Evolutionary conservation across 2,113 vertebrate species (phyloP), one percentile per base, ranked within the genome.

Genomic region (Sander vitreus): DNA sequence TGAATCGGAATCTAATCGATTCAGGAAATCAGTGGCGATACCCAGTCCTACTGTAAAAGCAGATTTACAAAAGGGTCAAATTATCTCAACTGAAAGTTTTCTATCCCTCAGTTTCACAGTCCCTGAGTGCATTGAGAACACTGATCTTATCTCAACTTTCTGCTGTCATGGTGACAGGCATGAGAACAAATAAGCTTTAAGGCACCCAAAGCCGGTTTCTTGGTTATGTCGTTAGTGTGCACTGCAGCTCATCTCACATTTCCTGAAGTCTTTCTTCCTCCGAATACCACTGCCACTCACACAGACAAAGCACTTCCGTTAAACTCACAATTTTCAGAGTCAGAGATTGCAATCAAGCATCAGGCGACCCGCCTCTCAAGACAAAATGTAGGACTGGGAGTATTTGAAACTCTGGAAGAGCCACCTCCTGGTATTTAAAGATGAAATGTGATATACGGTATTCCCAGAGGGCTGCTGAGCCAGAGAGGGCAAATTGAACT

Each of bases 401-500:
- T n/a, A 19, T 78, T 54, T 75, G 36, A 68, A 69, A n/a, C 11
- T 14, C 3, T 1, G 14, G 68, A 70, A 27, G 51, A 78, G 48
- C 50, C 19, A 13, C 30, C 45, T 53, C 18, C 64, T 78, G 65
- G 65, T 66, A 60, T 69, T 75, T 59, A 64, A 59, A 60, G 23
- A 66, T 74, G 27, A 53, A 33, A 33, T 5, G 47, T 30, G 67
- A 65, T 39, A 47, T 33, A 9, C 1, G 6, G 53, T 50, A 36
- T 45, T 73, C 73, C 33, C 68, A 0, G 48, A 33, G 14, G 15
- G 70, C 58, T 15, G 39, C 3, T 11, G 18, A 64, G 78, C 51
- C 74, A 75, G 47, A 73, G 43, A 60, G 36, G 39, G 45, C 23
- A 67, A 71, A 78, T 79, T 66, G 51, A 74, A 27, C 68, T 73